A percentile compares a stretch with the other conserved stretches of the same genome.
These are phyloP conservation scores for Sorex fumeus DNA, from an alignment of 2,113 vertebrate genomes.

Conservation along the genomic window DNA sequence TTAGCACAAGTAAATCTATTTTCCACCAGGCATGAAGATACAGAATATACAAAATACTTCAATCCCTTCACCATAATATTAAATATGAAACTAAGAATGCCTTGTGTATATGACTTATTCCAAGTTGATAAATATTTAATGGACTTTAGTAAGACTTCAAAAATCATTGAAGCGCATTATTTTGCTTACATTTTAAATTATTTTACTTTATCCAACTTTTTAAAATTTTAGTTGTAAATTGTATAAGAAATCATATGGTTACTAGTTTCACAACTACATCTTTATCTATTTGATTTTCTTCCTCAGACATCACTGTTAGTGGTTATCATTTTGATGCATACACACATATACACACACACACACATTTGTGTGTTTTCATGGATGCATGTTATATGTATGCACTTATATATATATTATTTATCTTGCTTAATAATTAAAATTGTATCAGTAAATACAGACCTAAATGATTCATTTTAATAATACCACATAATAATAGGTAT, in stretches of 20 bases:
- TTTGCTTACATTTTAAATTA: neutral
- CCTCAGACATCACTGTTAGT: too few species aligned
- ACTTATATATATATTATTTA: neutral
- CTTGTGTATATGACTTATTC: neutral
- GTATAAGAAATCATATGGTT: neutral
- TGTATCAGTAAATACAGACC: neutral
- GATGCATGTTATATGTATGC: too few species aligned
- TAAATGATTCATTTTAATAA: neutral
- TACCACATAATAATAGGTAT: neutral
- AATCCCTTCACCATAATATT: too few species aligned
- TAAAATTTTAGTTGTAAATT: neutral
- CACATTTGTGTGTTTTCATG: neutral
- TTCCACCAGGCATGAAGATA: constrained; percentile 27
- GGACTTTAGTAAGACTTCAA: neutral
- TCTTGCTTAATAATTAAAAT: neutral
- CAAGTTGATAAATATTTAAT: neutral
- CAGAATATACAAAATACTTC: neutral
- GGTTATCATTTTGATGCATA: neutral
- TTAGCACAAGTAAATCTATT: constrained; percentile 58
- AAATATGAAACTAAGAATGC: neutral
- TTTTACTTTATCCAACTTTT: constrained; percentile 56
- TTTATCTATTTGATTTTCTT: neutral
- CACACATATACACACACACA: neutral
- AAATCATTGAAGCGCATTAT: neutral
- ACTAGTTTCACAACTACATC: too few species aligned